A percentile compares a stretch with the other conserved stretches of the same genome.
Evolutionary conservation across 2,797 vertebrate genomes (phyloP).

Genomic region (Ctenosaura bakeri): DNA sequence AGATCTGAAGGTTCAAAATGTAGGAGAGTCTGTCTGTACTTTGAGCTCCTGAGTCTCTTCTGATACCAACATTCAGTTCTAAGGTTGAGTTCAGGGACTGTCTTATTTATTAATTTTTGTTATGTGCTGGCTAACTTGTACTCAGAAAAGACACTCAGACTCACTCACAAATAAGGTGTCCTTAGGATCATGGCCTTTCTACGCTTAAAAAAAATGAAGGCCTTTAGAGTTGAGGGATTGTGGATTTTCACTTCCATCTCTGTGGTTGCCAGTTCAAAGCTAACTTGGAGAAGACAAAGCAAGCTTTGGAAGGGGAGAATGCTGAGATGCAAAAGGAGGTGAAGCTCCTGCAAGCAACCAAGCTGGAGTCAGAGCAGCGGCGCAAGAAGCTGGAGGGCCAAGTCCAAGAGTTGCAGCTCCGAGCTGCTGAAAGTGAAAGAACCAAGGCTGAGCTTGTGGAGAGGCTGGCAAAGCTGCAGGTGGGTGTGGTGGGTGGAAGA

Average conservation of each 20-base stretch:
- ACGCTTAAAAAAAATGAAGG: no score
- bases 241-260: neutral
- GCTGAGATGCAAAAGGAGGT: slow-evolving; percentile 84
- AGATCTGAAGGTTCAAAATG: neutral
- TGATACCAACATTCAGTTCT: neutral
- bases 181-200: neutral
- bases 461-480: slow-evolving; percentile 88
- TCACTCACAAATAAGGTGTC: neutral
- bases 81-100: neutral
- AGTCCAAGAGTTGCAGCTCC: slow-evolving; percentile 86
- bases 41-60: neutral
- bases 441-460: slow-evolving; percentile 86
- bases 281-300: slow-evolving; percentile 88
- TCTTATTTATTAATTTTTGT: neutral
- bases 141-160: no score
- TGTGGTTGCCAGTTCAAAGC: slow-evolving; percentile 74
- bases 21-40: neutral
- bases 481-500: slow-evolving; percentile 52
- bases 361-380: slow-evolving; percentile 88
- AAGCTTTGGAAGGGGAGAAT: slow-evolving; percentile 86
- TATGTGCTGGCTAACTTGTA: no score
- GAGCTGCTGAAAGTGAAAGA: slow-evolving; percentile 85
- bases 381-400: slow-evolving; percentile 88
- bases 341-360: slow-evolving; percentile 83
- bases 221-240: neutral